Evolutionary conservation across 2,797 vertebrate species (phyloP).

Genomic region (Anableps anableps): DNA sequence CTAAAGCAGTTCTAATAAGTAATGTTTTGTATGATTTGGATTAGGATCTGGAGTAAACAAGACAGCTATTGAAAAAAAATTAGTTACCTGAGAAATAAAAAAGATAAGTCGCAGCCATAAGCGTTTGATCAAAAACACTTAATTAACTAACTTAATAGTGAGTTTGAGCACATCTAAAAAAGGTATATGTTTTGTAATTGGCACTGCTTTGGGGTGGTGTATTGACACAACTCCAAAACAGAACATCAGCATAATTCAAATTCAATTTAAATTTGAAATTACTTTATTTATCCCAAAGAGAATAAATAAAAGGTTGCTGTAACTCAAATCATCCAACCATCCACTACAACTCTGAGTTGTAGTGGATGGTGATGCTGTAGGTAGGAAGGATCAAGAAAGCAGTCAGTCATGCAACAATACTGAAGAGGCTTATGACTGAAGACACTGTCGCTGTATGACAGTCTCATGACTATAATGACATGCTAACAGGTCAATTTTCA

Average conservation of each 20-base stretch:
- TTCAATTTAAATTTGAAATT: too few species aligned
- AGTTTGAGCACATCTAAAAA: neutral
- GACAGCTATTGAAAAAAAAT: neutral
- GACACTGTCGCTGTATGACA: too few species aligned
- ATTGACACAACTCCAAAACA: neutral
- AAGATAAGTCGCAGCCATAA: neutral
- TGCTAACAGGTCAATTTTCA: too few species aligned
- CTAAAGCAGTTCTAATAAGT: neutral
- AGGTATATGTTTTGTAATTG: neutral
- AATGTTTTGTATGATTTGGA: neutral
- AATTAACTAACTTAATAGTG: neutral
- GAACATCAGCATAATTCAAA: too few species aligned
- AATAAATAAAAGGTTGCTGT: neutral
- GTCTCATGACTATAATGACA: too few species aligned
- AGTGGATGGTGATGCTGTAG: too few species aligned
- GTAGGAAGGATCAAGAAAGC: too few species aligned
- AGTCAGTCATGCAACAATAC: too few species aligned
- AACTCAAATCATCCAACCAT: too few species aligned
- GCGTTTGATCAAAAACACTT: neutral
- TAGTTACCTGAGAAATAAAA: neutral
- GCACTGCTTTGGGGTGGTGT: neutral
- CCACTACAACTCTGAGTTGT: too few species aligned
- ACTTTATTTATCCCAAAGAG: too few species aligned
- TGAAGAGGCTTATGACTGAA: too few species aligned
- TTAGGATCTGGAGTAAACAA: neutral